Evolutionary conservation across 2,113 vertebrate genomes (phyloP), one percentile per base, ranked within the genome.

Genomic region (Chionis minor): DNA sequence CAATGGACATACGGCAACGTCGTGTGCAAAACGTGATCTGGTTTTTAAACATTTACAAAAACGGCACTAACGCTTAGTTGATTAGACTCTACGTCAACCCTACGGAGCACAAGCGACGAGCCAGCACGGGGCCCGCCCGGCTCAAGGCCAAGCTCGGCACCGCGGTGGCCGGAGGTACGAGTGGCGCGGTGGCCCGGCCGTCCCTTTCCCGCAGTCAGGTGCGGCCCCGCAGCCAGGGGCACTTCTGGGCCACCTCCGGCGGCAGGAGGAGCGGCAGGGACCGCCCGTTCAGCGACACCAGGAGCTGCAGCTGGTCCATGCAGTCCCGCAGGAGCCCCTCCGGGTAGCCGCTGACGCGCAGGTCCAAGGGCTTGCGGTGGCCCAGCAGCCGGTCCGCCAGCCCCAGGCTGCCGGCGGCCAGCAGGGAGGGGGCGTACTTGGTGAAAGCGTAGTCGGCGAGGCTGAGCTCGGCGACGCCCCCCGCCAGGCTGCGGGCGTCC

Each of bases 361-460:
- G 80, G 85, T 98, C 94, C 78, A 97, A 49, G 0, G 93, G 96
- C 8, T 14, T 44, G 21, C 81, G 92, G 33, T 96, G 96, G n/a
- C 65, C 40, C 87, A 99, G 94, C 83, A 99, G 92, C 35, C 98
- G 98, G 40, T 98, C 97, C 1, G 99, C 99, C 61, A 99, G 82
- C 14, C 88, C 98, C 84, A 99, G 95, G 40, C 99, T 98, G 84
- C 98, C 98, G 58, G 97, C 81, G 13, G 99, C 99, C 86, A 99
- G 98, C 65, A 99, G 96, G 14, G 99, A 99, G 1, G 99, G 99
- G 0, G 97, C 51, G 84, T 99, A 99, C 28, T 96, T 96, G 94
- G 97, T 98, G 95, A 99, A 99, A 30, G 99, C 94, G 8, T 99
- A 99, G 96, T 99, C 99, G 3, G 99, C 99, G 66, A 99, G 95